phyloP scores from a whole-genome alignment of 2,888 invertebrate genomes.

The Acrocyrtus sp. region DNA sequence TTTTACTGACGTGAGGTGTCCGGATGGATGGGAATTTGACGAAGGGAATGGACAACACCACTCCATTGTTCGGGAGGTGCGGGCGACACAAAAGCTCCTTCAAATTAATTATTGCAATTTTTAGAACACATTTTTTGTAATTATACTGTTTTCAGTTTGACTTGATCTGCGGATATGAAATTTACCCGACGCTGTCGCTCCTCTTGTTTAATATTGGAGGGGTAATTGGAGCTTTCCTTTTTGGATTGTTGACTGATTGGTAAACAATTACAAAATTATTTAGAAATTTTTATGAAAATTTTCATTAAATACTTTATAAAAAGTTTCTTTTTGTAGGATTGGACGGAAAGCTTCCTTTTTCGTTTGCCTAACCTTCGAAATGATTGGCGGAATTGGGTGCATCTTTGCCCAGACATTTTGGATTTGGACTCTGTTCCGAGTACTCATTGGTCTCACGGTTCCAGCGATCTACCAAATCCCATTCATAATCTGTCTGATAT shows the following conservation, averaged over 20 bases:
- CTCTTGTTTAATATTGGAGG: slow-evolving; percentile 89
- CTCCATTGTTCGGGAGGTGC: slow-evolving; percentile 86
- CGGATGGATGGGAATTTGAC: slow-evolving; percentile 82
- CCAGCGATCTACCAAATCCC: slow-evolving; percentile 95
- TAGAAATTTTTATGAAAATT: too few species aligned
- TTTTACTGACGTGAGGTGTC: slow-evolving; percentile 68
- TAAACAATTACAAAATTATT: too few species aligned
- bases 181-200: slow-evolving; percentile 87
- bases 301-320: too few species aligned
- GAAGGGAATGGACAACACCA: slow-evolving; percentile 72
- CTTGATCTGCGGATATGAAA: slow-evolving; percentile 86
- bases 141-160: slow-evolving; percentile 79
- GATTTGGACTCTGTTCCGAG: slow-evolving; percentile 83
- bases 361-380: slow-evolving; percentile 82
- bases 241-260: slow-evolving; percentile 85
- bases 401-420: slow-evolving; percentile 82
- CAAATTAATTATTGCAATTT: neutral
- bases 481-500: slow-evolving; percentile 82
- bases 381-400: slow-evolving; percentile 82
- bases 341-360: slow-evolving; percentile 89
- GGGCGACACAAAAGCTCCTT: neutral
- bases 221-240: slow-evolving; percentile 88
- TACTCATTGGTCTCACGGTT: slow-evolving; percentile 88
- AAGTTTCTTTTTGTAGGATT: slow-evolving; percentile 70
- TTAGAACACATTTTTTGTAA: slow-evolving; percentile 1